Conservation (phyloP, 2,113 vertebrate genomes). For the Crotalus tigris region DNA sequence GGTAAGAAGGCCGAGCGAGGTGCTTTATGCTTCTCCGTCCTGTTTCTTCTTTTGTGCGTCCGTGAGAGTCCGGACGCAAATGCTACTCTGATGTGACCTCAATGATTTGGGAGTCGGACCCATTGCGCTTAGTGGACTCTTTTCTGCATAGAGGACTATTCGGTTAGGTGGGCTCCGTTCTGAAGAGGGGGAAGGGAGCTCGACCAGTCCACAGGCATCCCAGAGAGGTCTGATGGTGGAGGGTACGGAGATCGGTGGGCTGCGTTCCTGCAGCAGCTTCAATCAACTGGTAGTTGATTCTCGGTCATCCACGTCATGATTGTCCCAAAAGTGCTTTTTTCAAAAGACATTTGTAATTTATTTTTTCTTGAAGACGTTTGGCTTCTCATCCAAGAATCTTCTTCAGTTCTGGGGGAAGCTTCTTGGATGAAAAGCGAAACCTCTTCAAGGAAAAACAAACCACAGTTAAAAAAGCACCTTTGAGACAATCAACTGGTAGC, state of each 20-base stretch:
- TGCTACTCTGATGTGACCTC: background rate
- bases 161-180: background rate
- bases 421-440: too few species aligned
- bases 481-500: background rate
- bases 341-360: background rate
- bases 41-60: background rate
- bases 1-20: background rate
- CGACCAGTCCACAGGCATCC: background rate
- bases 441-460: too few species aligned
- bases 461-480: background rate
- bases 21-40: background rate
- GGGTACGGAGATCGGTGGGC: background rate
- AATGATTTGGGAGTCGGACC: background rate
- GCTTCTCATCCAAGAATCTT: background rate
- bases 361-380: background rate
- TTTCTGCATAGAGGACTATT: background rate
- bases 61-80: background rate
- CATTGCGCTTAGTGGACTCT: background rate
- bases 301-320: background rate
- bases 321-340: background rate
- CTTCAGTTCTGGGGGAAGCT: background rate
- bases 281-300: background rate
- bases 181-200: background rate
- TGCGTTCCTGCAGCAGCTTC: background rate
- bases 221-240: background rate